Evolutionary conservation across 2,888 invertebrate genomes (phyloP).

Genomic region (Periphyllus acericola): DNA sequence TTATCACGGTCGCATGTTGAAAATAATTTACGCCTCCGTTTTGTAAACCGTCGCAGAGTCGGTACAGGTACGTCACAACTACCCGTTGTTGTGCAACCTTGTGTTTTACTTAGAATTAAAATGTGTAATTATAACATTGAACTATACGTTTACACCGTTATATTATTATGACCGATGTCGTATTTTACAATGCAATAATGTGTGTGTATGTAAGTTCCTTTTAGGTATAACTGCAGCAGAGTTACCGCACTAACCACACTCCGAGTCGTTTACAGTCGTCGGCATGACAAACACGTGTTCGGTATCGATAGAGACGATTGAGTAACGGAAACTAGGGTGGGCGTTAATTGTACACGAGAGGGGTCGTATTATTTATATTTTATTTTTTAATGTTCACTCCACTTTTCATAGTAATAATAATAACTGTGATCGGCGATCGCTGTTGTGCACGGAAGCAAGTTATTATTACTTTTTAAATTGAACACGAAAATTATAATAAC

Average conservation of each 20-base stretch:
- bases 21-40: background rate
- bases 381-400: background rate
- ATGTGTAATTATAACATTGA: background rate
- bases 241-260: conserved; percentile 34
- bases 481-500: conserved; percentile 27
- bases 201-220: background rate
- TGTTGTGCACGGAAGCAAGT: background rate
- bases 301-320: conserved; percentile 23
- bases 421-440: background rate
- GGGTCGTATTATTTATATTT: background rate
- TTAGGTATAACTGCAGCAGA: background rate
- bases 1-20: background rate
- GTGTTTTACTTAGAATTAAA: background rate
- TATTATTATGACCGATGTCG: background rate
- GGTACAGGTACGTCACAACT: background rate
- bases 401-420: background rate
- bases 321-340: conserved; percentile 20
- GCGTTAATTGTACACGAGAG: conserved; percentile 31
- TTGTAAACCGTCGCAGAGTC: background rate
- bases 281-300: conserved; percentile 35
- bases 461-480: conserved; percentile 27
- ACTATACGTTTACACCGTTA: background rate
- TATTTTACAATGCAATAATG: background rate
- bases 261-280: background rate
- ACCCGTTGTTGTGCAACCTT: background rate